Base-by-base conservation (phyloP, 1,140 invertebrate genomes). In the Melanaphis sacchari region DNA sequence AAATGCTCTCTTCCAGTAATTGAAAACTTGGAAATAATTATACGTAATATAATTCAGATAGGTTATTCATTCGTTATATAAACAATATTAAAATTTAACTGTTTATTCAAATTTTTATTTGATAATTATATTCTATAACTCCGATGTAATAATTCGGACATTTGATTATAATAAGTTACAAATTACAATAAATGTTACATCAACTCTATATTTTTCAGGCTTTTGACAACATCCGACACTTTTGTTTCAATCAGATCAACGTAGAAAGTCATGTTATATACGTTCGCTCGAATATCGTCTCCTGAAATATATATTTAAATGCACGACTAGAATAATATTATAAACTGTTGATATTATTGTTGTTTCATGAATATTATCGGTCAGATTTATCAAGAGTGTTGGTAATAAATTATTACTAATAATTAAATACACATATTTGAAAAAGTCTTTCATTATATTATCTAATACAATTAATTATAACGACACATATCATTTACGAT, bases 181-280 rank as follows among this genome's bases (percentile, higher is more conserved):
- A n/a, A 8, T 41, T 84, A 24, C n/a, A 21, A 87, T 31, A 31
- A 24, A 7, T n/a, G 21, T 66, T 66, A 66, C 9, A 41, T 43
- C 6, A 15, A 21, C 5, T 90, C 89, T 5, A 21, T 31, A 21
- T 90, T 90, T 31, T 41, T 90, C 26, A 90, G 11, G 15, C 15
- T 94, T 93, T 81, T 81, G n/a, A 88, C 59, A 26, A 82, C 41
- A 3, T 40, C 59, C 15, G 81, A 93, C 8, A 94, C 93, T 31
- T 87, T 94, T 92, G 96, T 96, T 94, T 97, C 97, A 88, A 98
- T 96, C 5, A 97, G 96, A 76, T 97, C 97, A 94, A 98, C 96
- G 94, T 97, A 97, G 5, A 97, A 95, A 94, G 97, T 96, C 0
- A 97, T 97, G 95, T 97, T 98, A 93, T 96, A 96, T 89, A 96